phyloP scores from a whole-genome alignment of 2,797 vertebrate genomes.

The Mergus octosetaceus region DNA sequence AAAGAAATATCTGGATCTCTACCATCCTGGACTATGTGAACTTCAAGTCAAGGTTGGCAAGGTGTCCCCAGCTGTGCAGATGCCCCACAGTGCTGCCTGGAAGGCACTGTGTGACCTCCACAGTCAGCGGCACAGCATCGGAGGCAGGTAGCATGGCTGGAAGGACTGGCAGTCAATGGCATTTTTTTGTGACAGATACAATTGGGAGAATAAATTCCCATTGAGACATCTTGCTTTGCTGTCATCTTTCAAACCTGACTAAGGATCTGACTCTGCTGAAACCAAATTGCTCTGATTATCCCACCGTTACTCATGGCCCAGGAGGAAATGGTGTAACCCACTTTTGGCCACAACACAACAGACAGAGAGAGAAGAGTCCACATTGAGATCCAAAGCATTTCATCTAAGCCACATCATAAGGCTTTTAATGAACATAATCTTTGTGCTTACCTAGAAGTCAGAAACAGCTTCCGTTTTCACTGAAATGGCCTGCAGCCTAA shows the following conservation, averaged over 20 bases:
- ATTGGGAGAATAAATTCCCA: not conserved
- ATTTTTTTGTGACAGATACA: not conserved
- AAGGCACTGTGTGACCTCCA: not conserved
- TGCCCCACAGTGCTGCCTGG: not conserved
- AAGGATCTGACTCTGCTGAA: not conserved
- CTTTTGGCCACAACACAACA: not conserved
- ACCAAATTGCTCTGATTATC: not conserved
- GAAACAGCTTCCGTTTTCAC: not conserved
- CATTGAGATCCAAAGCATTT: not conserved
- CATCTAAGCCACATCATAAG: not conserved
- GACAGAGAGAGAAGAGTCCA: not conserved
- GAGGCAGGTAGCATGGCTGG: not conserved
- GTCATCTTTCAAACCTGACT: not conserved
- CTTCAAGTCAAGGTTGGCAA: not conserved
- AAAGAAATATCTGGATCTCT: not conserved
- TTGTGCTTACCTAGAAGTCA: not conserved
- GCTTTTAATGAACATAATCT: not conserved
- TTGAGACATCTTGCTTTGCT: not conserved
- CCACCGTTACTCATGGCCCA: not conserved
- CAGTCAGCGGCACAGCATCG: accelerated
- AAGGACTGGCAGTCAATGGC: not conserved
- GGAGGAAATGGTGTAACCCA: not conserved
- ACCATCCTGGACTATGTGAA: not conserved
- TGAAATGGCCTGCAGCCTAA: not conserved
- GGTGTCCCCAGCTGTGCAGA: not conserved